Evolutionary conservation across 2,113 vertebrate genomes (phyloP), one percentile per base, ranked within the genome.

Genomic region (Prolemur simus): DNA sequence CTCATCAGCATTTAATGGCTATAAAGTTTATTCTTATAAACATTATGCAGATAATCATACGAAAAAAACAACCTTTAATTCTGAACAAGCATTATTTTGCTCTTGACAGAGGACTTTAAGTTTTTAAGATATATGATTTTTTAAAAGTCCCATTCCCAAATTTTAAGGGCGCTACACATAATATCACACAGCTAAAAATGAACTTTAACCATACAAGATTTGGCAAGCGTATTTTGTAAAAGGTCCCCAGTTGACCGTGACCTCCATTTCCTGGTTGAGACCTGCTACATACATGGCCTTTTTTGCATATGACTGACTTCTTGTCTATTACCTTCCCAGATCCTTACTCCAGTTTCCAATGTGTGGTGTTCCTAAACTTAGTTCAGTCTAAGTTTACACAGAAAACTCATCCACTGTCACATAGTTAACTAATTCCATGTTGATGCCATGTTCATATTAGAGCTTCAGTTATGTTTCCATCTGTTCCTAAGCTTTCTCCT

Each of bases 401-500:
- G 74, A 94, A 56, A 78, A 96, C 42, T 88, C 54, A 77, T n/a
- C 69, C 39, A 87, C 47, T 23, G 54, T 64, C 74, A 91, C n/a
- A 64, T 34, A 85, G 34, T 78, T 89, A 91, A 95, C 37, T 60
- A 87, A 64, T 47, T 92, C 37, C 82, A 86, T 69, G 47, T 63
- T 77, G 66, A 95, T 66, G 54, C 32, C 76, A 93, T 86, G 23
- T 89, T 93, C 86, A 17, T 68, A 74, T 91, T 60, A 97, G 82
- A 93, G 83, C 34, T 73, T 96, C 49, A 68, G 52, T 42, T 69
- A 89, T 69, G 42, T 90, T 93, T 97, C 92, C 94, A 95, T 91
- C 83, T 96, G 54, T 66, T 96, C 42, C 52, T 69, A 85, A 91
- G 83, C 54, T 93, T 93, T 95, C 77, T 92, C 78, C 64, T 96